Conservation (phyloP, 2,888 invertebrate genomes). For the Philonicus albiceps region DNA sequence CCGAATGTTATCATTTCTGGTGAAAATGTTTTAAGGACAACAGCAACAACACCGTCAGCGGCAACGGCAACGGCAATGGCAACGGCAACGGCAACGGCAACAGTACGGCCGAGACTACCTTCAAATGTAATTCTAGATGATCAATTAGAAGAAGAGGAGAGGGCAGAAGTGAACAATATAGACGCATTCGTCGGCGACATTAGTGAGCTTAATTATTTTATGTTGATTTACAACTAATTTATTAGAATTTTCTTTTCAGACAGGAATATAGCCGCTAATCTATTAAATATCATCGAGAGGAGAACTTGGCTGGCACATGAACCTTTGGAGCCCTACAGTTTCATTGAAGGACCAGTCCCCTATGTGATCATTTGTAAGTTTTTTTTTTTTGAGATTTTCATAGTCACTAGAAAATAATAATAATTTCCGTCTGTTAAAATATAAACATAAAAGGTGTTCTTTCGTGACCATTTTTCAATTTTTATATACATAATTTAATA, state of each 20-base stretch:
- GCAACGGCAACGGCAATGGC: neutral
- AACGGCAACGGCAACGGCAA: neutral
- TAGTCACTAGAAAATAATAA: too few relatives aligned
- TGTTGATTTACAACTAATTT: neutral
- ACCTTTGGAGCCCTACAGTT: conserved; percentile 58
- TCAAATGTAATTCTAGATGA: neutral
- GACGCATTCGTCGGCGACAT: conserved; percentile 55
- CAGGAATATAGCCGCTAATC: conserved; percentile 55
- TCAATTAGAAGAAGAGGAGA: conserved; percentile 46
- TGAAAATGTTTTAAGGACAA: neutral
- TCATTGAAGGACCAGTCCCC: conserved; percentile 61
- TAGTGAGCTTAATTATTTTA: conserved; percentile 49
- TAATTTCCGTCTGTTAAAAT: too few relatives aligned
- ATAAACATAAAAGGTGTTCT: too few relatives aligned
- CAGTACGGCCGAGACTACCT: neutral
- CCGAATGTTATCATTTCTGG: neutral
- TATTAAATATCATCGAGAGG: conserved; percentile 58
- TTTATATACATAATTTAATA: too few relatives aligned
- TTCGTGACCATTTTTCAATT: too few relatives aligned
- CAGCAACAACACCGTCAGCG: neutral
- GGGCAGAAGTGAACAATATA: conserved; percentile 53
- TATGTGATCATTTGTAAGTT: conserved; percentile 65
- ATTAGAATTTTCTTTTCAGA: conserved; percentile 49
- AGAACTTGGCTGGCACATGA: conserved; percentile 65
- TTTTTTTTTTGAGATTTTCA: too few relatives aligned